Percentiles rank a stretch among this genome's conserved stretches.
These are phyloP conservation scores for Zaprionus obscuricornis DNA, from an alignment of 2,888 invertebrate genomes.

Conservation along the genomic window DNA sequence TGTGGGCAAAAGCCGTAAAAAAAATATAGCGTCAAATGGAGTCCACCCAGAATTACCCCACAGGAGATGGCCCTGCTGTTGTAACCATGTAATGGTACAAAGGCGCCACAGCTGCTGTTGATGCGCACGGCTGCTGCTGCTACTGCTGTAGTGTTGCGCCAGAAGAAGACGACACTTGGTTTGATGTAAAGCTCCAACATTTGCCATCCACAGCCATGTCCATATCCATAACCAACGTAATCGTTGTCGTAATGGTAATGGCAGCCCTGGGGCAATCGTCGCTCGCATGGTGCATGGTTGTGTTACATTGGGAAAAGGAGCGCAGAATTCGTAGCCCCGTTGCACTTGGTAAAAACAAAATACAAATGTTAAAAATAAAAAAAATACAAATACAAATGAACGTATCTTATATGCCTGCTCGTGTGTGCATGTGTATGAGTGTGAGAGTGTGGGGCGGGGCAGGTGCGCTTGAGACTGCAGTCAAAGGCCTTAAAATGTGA, in stretches of 20 bases:
- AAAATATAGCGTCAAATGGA: constrained; percentile 14
- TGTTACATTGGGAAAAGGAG: constrained; percentile 84
- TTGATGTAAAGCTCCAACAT: constrained; percentile 34
- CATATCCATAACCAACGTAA: constrained; percentile 42
- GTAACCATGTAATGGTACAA: constrained; percentile 39
- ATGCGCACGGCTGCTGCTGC: too few relatives aligned
- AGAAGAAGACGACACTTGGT: too few relatives aligned
- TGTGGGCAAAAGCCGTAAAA: constrained; percentile 24
- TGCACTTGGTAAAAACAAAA: constrained; percentile 59
- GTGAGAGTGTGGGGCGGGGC: constrained; percentile 40
- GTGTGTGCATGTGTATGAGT: constrained; percentile 30
- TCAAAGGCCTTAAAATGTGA: constrained; percentile 29
- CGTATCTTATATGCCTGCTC: constrained; percentile 12
- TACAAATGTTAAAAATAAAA: constrained; percentile 35
- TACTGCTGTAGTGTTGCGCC: too few relatives aligned
- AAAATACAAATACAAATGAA: constrained; percentile 12
- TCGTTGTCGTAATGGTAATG: constrained; percentile 64
- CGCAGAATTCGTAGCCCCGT: constrained; percentile 81
- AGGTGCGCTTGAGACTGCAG: constrained; percentile 46
- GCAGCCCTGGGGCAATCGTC: constrained; percentile 72
- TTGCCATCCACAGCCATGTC: constrained; percentile 8
- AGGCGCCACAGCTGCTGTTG: constrained; percentile 5
- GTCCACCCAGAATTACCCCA: not conserved
- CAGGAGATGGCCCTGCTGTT: not conserved
- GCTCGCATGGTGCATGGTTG: constrained; percentile 84